A percentile compares a stretch with the other conserved stretches of the same genome.
phyloP scores from a whole-genome alignment of 2,797 vertebrate species.

The Lithobates pipiens region DNA sequence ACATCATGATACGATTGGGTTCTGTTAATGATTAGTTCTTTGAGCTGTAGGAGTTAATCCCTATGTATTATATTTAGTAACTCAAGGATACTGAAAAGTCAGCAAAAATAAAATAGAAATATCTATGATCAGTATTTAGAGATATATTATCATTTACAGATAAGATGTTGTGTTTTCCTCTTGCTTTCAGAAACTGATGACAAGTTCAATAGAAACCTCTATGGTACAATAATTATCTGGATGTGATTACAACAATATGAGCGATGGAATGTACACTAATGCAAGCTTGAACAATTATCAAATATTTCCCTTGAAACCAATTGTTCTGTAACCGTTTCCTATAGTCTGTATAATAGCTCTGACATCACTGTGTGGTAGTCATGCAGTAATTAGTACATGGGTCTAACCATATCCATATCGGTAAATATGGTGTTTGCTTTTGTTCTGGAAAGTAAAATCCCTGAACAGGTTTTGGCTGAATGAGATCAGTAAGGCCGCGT shows the following conservation, averaged over 20 bases:
- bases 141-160: neutral
- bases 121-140: neutral
- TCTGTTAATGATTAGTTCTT: neutral
- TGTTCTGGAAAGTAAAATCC: too few relatives aligned
- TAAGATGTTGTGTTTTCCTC: neutral
- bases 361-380: too few relatives aligned
- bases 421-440: too few relatives aligned
- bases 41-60: neutral
- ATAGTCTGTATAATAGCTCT: neutral
- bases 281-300: neutral
- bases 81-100: neutral
- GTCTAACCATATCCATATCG: too few relatives aligned
- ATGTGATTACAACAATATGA: neutral
- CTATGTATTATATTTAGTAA: neutral
- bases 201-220: neutral
- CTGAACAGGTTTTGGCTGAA: too few relatives aligned
- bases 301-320: neutral
- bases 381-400: too few relatives aligned
- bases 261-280: neutral
- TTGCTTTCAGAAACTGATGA: neutral
- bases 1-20: neutral
- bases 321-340: neutral
- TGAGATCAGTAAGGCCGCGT: too few relatives aligned
- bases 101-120: neutral
- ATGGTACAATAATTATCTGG: neutral